Evolutionary conservation across 2,113 vertebrate species (phyloP).

Genomic region (Brachypteracias leptosomus): DNA sequence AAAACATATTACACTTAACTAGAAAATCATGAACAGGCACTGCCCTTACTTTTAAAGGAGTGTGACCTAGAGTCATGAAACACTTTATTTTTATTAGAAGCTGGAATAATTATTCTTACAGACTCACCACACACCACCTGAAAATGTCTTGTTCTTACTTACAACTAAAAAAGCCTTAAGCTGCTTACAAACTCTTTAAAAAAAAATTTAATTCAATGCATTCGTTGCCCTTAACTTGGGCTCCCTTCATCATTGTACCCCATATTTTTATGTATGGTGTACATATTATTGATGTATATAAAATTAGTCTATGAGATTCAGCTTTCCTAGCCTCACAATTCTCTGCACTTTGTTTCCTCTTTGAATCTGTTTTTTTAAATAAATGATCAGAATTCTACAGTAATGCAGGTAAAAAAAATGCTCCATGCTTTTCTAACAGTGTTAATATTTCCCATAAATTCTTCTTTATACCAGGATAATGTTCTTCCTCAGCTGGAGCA

Average conservation of each 20-base stretch:
- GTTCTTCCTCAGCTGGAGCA: background rate
- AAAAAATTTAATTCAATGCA: background rate
- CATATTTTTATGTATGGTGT: background rate
- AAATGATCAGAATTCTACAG: background rate
- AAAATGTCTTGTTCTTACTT: background rate
- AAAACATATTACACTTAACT: background rate
- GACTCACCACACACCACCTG: background rate
- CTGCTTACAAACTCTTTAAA: background rate
- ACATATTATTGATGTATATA: too few relatives aligned
- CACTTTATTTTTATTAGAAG: background rate
- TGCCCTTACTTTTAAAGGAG: too few relatives aligned
- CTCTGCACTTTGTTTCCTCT: background rate
- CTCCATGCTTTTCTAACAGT: rapidly evolving
- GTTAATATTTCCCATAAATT: background rate
- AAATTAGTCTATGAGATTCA: background rate
- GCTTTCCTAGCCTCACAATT: background rate
- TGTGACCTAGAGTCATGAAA: too few relatives aligned
- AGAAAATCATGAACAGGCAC: background rate
- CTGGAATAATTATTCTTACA: background rate
- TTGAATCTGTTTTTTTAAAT: background rate
- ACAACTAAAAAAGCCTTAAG: background rate
- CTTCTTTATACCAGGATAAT: background rate
- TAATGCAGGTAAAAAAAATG: rapidly evolving
- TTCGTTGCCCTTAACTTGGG: background rate
- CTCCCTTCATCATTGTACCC: background rate